phyloP scores from a whole-genome alignment of 1,140 invertebrate species.

The Eriocheir sinensis region DNA sequence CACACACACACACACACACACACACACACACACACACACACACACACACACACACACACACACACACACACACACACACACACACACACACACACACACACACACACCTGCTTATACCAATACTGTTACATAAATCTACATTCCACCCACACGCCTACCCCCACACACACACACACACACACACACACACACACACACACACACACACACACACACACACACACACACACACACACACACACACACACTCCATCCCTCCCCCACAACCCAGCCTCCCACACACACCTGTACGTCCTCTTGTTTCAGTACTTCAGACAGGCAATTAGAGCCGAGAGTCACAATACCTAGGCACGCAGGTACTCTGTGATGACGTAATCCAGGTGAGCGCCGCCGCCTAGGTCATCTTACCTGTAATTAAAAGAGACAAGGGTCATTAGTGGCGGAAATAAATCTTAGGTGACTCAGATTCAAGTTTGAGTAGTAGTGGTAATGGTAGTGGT shows the following conservation, averaged over 20 bases:
- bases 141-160: too few relatives aligned
- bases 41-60: slow-evolving; percentile 34
- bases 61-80: slow-evolving; percentile 18
- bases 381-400: neutral
- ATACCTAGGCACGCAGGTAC: neutral
- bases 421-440: neutral
- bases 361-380: neutral
- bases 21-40: neutral
- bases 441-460: neutral
- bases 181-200: neutral
- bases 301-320: neutral
- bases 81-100: neutral
- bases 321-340: neutral
- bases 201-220: slow-evolving; percentile 30
- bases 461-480: too few relatives aligned
- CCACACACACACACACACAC: slow-evolving; percentile 11
- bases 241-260: slow-evolving; percentile 5
- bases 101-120: neutral
- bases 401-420: slow-evolving; percentile 13
- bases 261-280: neutral
- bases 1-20: too few relatives aligned
- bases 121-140: slow-evolving; percentile 41
- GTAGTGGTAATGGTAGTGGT: neutral
- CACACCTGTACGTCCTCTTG: neutral
- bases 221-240: slow-evolving; percentile 54